Conservation (phyloP, 2,797 vertebrate genomes). For the Huso huso region DNA sequence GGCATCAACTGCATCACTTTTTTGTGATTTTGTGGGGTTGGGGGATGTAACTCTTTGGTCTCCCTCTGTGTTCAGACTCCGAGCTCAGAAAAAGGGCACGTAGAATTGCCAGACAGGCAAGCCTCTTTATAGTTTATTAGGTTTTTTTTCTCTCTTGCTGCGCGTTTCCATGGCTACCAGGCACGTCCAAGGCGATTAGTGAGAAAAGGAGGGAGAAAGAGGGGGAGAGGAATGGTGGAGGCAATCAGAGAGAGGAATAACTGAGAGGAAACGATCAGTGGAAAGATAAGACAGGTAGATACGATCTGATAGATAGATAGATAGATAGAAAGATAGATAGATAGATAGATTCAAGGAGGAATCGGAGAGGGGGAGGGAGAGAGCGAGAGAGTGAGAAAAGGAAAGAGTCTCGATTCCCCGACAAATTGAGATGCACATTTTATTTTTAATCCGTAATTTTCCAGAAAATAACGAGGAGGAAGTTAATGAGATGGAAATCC, state of each 20-base stretch:
- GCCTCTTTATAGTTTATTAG: constrained; percentile 75
- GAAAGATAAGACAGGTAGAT: constrained; percentile 31
- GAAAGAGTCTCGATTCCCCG: constrained; percentile 56
- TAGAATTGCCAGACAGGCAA: constrained; percentile 24
- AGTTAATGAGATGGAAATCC: constrained; percentile 79
- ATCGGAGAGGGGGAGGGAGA: not conserved
- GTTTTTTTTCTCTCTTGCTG: constrained; percentile 71
- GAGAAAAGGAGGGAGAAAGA: not conserved
- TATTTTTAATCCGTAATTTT: constrained; percentile 82
- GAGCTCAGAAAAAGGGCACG: not conserved
- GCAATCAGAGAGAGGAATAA: constrained; percentile 54
- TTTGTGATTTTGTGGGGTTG: too few species aligned
- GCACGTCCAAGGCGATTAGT: constrained; percentile 11
- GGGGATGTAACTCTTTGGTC: too few species aligned
- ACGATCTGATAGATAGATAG: constrained; percentile 11
- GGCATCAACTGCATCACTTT: too few species aligned
- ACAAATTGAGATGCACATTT: constrained; percentile 72
- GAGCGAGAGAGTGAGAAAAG: constrained; percentile 38
- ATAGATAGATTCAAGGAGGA: not conserved
- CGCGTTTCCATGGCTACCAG: constrained; percentile 55
- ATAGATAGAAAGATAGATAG: constrained; percentile 36
- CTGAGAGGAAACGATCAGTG: too few species aligned
- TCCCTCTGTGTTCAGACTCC: too few species aligned
- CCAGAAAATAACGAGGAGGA: constrained; percentile 75
- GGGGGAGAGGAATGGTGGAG: constrained; percentile 16